Evolutionary conservation across 2,797 vertebrate species (phyloP).

Genomic region (Rhynchonycteris naso): DNA sequence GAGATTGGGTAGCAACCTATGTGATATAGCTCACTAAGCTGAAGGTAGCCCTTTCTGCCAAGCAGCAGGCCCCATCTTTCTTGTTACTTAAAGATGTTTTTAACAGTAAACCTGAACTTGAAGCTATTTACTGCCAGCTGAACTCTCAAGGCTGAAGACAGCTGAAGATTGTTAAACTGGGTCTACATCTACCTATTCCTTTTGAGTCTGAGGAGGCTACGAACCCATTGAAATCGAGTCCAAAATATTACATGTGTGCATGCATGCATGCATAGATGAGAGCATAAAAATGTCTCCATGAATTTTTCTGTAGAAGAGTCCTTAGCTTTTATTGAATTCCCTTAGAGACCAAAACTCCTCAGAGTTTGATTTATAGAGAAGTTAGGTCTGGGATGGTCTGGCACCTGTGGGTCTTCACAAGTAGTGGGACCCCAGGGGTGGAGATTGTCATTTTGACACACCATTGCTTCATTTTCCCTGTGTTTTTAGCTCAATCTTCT

Average conservation of each 20-base stretch:
- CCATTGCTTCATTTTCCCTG: neutral
- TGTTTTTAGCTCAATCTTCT: neutral
- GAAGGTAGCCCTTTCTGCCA: neutral
- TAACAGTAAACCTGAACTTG: neutral
- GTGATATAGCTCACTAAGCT: neutral
- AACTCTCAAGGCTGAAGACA: neutral
- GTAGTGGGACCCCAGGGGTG: neutral
- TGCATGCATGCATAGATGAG: neutral
- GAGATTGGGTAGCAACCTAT: neutral
- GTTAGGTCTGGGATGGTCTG: neutral
- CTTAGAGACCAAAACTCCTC: neutral
- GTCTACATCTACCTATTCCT: neutral
- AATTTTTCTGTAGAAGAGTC: neutral
- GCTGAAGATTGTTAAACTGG: constrained; percentile 11
- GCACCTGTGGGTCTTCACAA: neutral
- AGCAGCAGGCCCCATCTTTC: neutral
- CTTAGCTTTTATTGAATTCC: constrained; percentile 26
- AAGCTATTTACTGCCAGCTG: neutral
- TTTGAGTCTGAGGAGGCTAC: neutral
- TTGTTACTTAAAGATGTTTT: neutral
- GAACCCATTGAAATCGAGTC: neutral
- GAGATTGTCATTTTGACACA: neutral
- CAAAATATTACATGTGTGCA: neutral
- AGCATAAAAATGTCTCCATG: neutral
- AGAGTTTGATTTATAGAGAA: neutral